Evolutionary conservation across 2,113 vertebrate genomes (phyloP), one percentile per base, ranked within the genome.

Genomic region (Boulengeromyrus knoepffleri): DNA sequence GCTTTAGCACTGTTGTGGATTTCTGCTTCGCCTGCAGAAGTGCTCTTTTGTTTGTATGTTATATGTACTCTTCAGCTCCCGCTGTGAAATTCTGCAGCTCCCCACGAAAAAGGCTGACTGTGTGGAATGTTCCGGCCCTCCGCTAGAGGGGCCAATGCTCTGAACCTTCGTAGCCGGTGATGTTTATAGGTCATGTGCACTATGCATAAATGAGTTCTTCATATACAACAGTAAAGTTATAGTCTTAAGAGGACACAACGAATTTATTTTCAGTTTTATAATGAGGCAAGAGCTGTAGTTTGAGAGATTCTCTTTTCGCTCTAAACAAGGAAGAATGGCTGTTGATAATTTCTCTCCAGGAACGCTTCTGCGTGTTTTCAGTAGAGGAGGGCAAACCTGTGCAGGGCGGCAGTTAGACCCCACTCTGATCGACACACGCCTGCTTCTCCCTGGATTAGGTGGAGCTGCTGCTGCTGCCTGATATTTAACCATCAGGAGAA

Each of bases 1-100:
- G 39, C 8, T 47, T 85, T 53, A 52, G 39, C 49, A n/a, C 47
- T 19, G 10, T 36, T 10, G 1, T 87, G 85, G 85, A 15, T 52
- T 87, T 87, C 42, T 53, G 85, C 24, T 31, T 87, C 7, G 21
- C 19, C 12, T n/a, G 21, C 46, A 85, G n/a, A 87, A 10, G 45
- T 53, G 24, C 24, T 24, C 46, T 19, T 53, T 50, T 87, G 85
- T 87, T 87, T 53, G 52, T 13, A 53, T 87, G 27, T 39, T 49
- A 9, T 36, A 49, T 87, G 85, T 17, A 3, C 85, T 19, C 27
- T 12, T 53, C 85, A 52, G 27, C 46, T 31, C 49, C 49, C 17
- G 45, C 85, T 87, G 85, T 31, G 85, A 87, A 87, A 87, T 87
- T 31, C 85, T 87, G 45, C 85, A 36, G 42, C 83, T 27, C 46